phyloP scores from a whole-genome alignment of 1,140 invertebrate species.

The Brachionus sp. region DNA sequence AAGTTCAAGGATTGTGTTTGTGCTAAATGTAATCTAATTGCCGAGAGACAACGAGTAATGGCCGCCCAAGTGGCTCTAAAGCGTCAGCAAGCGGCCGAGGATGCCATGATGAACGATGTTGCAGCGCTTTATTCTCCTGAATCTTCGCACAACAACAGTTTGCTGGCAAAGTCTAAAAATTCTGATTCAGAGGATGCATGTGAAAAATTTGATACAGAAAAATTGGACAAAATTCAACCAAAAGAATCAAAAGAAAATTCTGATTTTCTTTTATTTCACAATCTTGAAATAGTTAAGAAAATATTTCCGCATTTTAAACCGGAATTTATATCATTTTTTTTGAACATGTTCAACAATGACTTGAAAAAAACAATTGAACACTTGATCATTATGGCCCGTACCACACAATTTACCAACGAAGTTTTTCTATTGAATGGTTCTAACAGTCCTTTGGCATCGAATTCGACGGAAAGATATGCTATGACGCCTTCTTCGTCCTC shows the following conservation, averaged over 20 bases:
- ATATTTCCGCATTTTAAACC: conserved; percentile 80
- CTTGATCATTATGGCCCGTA: conserved; percentile 57
- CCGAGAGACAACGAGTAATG: conserved; percentile 60
- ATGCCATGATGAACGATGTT: conserved; percentile 86
- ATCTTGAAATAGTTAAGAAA: conserved; percentile 67
- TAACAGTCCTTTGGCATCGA: neutral
- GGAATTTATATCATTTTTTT: conserved; percentile 74
- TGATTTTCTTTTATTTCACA: neutral
- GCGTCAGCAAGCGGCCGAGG: conserved; percentile 91
- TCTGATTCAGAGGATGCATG: conserved; percentile 71
- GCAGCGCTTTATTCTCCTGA: conserved; percentile 70
- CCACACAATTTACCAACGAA: neutral
- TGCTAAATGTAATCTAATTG: conserved; percentile 75
- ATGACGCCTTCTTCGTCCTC: neutral
- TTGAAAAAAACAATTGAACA: conserved; percentile 84
- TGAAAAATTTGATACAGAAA: neutral
- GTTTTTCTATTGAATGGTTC: neutral
- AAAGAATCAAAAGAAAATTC: neutral
- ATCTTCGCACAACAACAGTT: conserved; percentile 63
- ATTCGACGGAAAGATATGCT: neutral
- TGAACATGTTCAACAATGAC: conserved; percentile 72
- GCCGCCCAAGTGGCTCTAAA: conserved; percentile 77
- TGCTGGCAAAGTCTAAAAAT: conserved; percentile 80
- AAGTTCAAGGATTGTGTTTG: conserved; percentile 74
- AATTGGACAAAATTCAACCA: conserved; percentile 13